Evolutionary conservation across 2,888 invertebrate genomes (phyloP).

Genomic region (Barypeithes pellucidus): DNA sequence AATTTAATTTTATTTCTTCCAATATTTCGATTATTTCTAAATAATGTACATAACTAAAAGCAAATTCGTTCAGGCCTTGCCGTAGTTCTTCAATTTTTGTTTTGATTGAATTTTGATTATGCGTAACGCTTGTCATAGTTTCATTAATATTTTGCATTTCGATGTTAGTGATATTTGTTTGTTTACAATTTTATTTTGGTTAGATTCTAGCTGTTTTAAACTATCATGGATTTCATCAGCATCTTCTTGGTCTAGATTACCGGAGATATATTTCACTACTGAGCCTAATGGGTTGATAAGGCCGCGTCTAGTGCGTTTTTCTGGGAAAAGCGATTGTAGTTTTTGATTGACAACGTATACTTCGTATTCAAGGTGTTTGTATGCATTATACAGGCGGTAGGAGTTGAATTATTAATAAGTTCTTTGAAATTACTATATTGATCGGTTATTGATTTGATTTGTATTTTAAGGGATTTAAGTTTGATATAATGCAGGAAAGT

Average conservation of each 20-base stretch:
- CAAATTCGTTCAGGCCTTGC: background rate
- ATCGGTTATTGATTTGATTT: too few species aligned
- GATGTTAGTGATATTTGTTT: too few species aligned
- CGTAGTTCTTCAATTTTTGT: background rate
- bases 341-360: background rate
- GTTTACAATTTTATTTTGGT: too few species aligned
- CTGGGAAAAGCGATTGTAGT: background rate
- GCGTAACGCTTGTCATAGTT: background rate
- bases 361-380: background rate
- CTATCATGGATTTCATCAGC: too few species aligned
- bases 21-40: background rate
- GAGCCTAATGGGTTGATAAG: background rate
- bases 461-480: too few species aligned
- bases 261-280: background rate
- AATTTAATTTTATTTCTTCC: background rate
- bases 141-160: background rate
- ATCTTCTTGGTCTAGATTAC: background rate
- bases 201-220: too few species aligned
- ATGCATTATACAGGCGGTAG: too few species aligned
- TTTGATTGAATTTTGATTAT: background rate
- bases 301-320: background rate
- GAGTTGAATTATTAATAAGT: too few species aligned
- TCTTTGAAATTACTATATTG: too few species aligned
- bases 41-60: background rate
- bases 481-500: too few species aligned